Evolutionary conservation across 2,888 invertebrate species (phyloP).

Genomic region (Geophilus truncorum): DNA sequence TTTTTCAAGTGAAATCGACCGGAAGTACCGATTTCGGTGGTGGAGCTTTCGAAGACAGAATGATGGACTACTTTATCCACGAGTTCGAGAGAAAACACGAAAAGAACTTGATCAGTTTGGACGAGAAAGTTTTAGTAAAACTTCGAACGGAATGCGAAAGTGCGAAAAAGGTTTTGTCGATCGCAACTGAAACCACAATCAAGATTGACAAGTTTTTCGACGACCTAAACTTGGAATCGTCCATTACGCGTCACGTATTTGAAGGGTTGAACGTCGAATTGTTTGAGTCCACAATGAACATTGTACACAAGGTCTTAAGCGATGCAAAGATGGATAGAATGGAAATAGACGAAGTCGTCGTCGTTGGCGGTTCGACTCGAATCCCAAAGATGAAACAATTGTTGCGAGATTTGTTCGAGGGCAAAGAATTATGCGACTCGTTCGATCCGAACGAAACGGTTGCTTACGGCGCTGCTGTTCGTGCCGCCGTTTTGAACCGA

Average conservation of each 20-base stretch:
- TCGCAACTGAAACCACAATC: constrained; percentile 67
- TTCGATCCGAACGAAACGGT: constrained; percentile 98
- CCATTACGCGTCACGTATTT: constrained; percentile 52
- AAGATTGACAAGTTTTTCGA: constrained; percentile 73
- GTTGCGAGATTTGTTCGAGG: constrained; percentile 59
- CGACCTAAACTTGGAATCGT: constrained; percentile 61
- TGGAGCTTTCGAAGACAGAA: constrained; percentile 86
- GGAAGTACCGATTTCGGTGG: constrained; percentile 92
- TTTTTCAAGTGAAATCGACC: constrained; percentile 89
- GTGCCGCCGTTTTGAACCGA: constrained; percentile 90
- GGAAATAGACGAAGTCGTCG: constrained; percentile 78
- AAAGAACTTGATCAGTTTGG: constrained; percentile 76
- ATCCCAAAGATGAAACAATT: constrained; percentile 97
- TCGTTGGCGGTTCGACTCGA: constrained; percentile 91
- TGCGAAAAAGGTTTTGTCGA: constrained; percentile 70
- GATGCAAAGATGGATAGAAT: constrained; percentile 94
- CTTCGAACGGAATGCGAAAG: constrained; percentile 67
- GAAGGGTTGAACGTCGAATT: constrained; percentile 58
- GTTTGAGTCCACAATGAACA: constrained; percentile 92
- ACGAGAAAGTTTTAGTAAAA: constrained; percentile 73
- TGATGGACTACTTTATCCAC: constrained; percentile 82
- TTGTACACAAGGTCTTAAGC: constrained; percentile 90
- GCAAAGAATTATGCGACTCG: constrained; percentile 84
- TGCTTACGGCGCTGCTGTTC: constrained; percentile 93
- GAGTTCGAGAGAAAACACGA: constrained; percentile 70